Conservation (phyloP, 1,140 invertebrate species). For the Pomacea maculata region DNA sequence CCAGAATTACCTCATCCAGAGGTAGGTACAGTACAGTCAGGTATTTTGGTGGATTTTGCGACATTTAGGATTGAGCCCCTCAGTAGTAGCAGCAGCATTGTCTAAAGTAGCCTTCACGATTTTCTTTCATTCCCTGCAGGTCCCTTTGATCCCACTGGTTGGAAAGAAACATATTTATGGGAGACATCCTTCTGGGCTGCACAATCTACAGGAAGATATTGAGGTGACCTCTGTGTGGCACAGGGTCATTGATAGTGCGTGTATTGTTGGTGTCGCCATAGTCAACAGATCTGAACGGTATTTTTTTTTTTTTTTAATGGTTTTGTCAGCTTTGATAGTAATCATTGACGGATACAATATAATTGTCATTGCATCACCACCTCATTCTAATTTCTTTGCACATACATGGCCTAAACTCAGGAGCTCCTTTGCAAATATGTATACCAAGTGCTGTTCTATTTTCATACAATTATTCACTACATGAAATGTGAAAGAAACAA, state of each 20-base stretch:
- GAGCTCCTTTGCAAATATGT: too few species aligned
- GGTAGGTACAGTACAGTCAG: constrained; percentile 5
- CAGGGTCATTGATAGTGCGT: neutral
- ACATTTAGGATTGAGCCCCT: neutral
- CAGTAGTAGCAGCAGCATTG: neutral
- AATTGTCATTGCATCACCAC: too few species aligned
- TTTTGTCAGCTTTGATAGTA: too few species aligned
- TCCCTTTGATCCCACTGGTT: neutral
- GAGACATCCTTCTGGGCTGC: neutral
- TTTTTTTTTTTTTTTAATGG: too few species aligned
- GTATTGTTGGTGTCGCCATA: constrained; percentile 7
- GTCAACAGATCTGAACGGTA: constrained; percentile 7
- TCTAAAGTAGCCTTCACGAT: neutral
- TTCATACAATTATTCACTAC: too few species aligned
- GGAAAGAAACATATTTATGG: neutral
- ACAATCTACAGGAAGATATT: neutral
- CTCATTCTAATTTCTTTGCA: too few species aligned
- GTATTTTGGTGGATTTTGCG: neutral
- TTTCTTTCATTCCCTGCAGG: neutral
- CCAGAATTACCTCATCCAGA: neutral
- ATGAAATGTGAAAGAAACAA: too few species aligned
- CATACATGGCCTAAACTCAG: too few species aligned
- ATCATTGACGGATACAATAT: too few species aligned
- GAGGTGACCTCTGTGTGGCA: neutral
- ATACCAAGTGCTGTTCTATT: too few species aligned